These are phyloP conservation scores for Rhinogobio ventralis DNA, from an alignment of 2,797 vertebrate species.

Conservation along the genomic window DNA sequence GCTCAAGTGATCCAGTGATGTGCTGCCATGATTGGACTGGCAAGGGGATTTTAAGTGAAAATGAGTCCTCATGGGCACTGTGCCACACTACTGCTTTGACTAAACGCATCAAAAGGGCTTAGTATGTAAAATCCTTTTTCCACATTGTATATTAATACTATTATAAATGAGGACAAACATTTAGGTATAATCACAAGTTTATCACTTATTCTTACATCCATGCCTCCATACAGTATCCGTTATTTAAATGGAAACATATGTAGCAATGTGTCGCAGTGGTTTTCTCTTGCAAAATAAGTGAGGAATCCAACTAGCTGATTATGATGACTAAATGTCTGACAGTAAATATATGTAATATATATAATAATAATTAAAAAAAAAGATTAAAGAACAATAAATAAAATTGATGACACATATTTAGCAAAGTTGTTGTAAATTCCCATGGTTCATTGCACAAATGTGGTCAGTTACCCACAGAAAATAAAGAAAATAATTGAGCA, in stretches of 20 bases:
- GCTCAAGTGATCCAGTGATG: constrained; percentile 59
- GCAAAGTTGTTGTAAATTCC: background rate
- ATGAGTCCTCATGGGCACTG: background rate
- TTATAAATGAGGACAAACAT: background rate
- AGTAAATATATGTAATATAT: background rate
- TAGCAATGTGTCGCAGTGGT: background rate
- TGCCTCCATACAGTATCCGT: background rate
- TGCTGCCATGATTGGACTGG: constrained; percentile 53
- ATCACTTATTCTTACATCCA: background rate
- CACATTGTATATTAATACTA: background rate
- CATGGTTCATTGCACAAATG: background rate
- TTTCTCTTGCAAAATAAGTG: background rate
- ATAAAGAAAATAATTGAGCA: background rate
- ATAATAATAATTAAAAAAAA: background rate
- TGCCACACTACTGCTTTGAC: background rate
- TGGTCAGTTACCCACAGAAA: background rate
- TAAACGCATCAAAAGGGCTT: background rate
- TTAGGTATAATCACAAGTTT: background rate
- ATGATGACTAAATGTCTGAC: background rate
- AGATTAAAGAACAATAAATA: background rate
- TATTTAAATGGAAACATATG: constrained; percentile 12
- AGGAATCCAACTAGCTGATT: background rate
- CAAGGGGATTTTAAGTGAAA: constrained; percentile 54
- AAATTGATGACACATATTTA: background rate
- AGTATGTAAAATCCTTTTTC: background rate